These are phyloP conservation scores for Gambusia yucatana DNA, from an alignment of 2,797 vertebrate genomes.

Conservation along the genomic window DNA sequence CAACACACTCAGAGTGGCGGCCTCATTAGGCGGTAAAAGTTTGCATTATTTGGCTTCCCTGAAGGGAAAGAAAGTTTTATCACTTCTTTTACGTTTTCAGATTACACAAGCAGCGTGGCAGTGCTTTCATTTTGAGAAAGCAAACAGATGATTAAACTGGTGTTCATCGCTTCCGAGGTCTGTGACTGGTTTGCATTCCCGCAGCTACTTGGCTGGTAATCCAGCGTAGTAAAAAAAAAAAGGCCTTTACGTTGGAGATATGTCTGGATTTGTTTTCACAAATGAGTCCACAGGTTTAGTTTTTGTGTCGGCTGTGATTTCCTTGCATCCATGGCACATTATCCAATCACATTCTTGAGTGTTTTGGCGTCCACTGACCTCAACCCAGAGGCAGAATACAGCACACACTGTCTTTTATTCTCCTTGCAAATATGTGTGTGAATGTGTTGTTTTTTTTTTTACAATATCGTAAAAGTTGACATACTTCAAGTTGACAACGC, in stretches of 20 bases:
- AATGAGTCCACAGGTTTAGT: constrained; percentile 34
- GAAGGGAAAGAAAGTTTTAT: not conserved
- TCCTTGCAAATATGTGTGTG: constrained; percentile 18
- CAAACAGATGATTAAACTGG: constrained; percentile 8
- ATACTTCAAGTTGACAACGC: constrained; percentile 24
- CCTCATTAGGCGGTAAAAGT: constrained; percentile 31
- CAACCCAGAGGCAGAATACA: constrained; percentile 32
- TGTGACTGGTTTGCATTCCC: constrained; percentile 13
- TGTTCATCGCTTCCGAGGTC: constrained; percentile 22
- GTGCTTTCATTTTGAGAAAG: constrained; percentile 12
- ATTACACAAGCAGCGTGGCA: not conserved
- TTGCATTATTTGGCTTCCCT: not conserved
- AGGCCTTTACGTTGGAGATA: constrained; percentile 21
- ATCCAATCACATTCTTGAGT: constrained; percentile 17
- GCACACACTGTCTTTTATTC: constrained; percentile 7
- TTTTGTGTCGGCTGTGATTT: constrained; percentile 48
- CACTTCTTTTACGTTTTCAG: not conserved
- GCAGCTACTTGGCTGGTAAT: not conserved
- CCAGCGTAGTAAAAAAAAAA: not conserved
- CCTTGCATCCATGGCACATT: constrained; percentile 29
- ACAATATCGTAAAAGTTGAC: constrained; percentile 52
- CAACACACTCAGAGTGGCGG: constrained; percentile 39
- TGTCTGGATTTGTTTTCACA: constrained; percentile 40
- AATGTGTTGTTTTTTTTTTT: constrained; percentile 12
- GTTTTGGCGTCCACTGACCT: constrained; percentile 49